A percentile compares a stretch with the other conserved stretches of the same genome.
These are phyloP conservation scores for Caenorhabditis latens DNA, from an alignment of 1,140 invertebrate species.

Conservation along the genomic window DNA sequence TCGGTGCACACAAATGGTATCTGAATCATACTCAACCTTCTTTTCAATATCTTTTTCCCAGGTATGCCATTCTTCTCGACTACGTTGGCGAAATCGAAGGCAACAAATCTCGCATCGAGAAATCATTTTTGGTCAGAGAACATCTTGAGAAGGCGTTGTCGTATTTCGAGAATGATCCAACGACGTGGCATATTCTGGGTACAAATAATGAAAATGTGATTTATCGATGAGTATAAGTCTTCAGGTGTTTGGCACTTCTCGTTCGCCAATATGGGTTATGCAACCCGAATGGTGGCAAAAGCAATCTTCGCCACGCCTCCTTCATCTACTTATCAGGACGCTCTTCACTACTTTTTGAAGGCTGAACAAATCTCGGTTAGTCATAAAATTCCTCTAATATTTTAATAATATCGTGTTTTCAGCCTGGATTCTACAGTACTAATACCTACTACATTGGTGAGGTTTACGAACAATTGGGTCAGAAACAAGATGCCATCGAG, in stretches of 20 bases:
- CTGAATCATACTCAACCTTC: no score
- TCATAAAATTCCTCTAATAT: neutral
- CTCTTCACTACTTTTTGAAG: constrained; percentile 72
- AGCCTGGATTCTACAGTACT: constrained; percentile 75
- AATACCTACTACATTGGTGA: constrained; percentile 75
- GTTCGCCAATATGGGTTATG: constrained; percentile 73
- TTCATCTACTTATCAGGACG: constrained; percentile 74
- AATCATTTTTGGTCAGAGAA: constrained; percentile 69
- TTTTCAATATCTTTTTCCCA: constrained; percentile 60
- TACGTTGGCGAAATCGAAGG: constrained; percentile 76
- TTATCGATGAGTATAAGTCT: no score
- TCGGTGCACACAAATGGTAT: constrained; percentile 77
- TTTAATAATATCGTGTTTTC: constrained; percentile 50
- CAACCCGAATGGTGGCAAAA: constrained; percentile 68
- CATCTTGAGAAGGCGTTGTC: constrained; percentile 76
- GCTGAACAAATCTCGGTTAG: constrained; percentile 71
- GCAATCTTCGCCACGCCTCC: constrained; percentile 74
- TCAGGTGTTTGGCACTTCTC: constrained; percentile 75
- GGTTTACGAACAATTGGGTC: constrained; percentile 69
- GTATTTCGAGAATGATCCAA: constrained; percentile 72
- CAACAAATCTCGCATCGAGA: constrained; percentile 71
- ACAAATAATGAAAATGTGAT: no score
- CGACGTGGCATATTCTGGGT: constrained; percentile 76
- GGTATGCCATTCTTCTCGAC: constrained; percentile 76
- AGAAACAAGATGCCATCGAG: constrained; percentile 68